phyloP scores from a whole-genome alignment of 2,113 vertebrate species.

The Cynocephalus volans region DNA sequence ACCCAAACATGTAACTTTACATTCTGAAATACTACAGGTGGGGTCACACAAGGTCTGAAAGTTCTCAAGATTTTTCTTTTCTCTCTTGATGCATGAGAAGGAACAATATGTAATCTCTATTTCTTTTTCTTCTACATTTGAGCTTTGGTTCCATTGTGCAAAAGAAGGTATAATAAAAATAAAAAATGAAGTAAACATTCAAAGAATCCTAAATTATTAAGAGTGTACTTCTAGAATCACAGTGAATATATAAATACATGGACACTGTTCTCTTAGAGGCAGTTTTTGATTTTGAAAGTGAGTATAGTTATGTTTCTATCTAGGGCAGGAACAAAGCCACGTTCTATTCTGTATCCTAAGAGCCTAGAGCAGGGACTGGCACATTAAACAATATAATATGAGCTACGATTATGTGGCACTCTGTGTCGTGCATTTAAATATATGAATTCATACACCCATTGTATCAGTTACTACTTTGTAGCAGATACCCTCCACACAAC shows the following conservation, averaged over 20 bases:
- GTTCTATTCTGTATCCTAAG: neutral
- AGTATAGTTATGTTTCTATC: neutral
- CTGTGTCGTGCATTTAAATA: rapidly evolving
- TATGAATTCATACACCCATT: rapidly evolving
- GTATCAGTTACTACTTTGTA: rapidly evolving
- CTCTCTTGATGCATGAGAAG: neutral
- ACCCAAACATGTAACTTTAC: neutral
- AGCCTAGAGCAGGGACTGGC: neutral
- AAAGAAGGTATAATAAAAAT: neutral
- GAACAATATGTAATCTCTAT: neutral
- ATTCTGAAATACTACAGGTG: neutral
- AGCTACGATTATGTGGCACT: rapidly evolving
- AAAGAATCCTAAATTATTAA: neutral
- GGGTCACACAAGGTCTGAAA: neutral
- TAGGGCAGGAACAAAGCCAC: neutral
- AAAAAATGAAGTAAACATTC: neutral
- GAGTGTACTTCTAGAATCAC: neutral
- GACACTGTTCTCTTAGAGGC: neutral
- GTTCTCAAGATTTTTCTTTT: neutral
- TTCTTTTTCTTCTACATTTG: neutral
- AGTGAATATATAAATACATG: neutral
- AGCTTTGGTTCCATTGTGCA: neutral
- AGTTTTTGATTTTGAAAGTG: neutral
- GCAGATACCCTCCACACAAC: rapidly evolving
- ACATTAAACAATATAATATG: neutral